Percentiles rank a stretch among this genome's conserved stretches.
Evolutionary conservation across 2,113 vertebrate species (phyloP).

Genomic region (Motacilla alba): DNA sequence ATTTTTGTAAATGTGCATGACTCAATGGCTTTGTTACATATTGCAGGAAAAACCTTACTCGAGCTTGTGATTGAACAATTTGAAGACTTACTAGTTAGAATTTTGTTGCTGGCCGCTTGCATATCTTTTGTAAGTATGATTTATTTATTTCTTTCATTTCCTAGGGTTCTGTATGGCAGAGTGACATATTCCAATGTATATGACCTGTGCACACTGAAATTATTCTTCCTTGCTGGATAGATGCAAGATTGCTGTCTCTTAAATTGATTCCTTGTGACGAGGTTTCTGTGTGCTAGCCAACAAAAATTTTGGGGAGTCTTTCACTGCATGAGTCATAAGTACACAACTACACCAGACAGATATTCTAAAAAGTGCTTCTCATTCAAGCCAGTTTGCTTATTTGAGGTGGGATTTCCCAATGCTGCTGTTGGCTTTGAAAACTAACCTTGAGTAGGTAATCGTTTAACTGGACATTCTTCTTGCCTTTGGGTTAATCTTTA

Average conservation of each 20-base stretch:
- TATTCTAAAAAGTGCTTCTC: conserved; percentile 2
- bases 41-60: conserved; percentile 93
- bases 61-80: conserved; percentile 97
- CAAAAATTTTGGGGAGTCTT: not conserved
- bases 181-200: not conserved
- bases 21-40: not conserved
- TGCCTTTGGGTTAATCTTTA: conserved; percentile 57
- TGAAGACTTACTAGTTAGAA: conserved; percentile 97
- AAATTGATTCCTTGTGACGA: not conserved
- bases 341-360: not conserved
- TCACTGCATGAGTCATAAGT: not conserved
- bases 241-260: not conserved
- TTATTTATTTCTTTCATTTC: not conserved
- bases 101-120: conserved; percentile 95
- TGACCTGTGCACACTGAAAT: not conserved
- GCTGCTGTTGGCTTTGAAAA: conserved; percentile 35
- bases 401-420: conserved; percentile 43
- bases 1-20: not conserved
- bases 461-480: conserved; percentile 54
- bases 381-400: not conserved
- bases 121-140: conserved; percentile 98
- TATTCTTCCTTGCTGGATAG: not conserved
- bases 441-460: conserved; percentile 53
- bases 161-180: not conserved
- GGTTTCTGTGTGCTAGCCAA: not conserved